phyloP scores from a whole-genome alignment of 2,888 invertebrate species.

The Cyclophora punctaria region DNA sequence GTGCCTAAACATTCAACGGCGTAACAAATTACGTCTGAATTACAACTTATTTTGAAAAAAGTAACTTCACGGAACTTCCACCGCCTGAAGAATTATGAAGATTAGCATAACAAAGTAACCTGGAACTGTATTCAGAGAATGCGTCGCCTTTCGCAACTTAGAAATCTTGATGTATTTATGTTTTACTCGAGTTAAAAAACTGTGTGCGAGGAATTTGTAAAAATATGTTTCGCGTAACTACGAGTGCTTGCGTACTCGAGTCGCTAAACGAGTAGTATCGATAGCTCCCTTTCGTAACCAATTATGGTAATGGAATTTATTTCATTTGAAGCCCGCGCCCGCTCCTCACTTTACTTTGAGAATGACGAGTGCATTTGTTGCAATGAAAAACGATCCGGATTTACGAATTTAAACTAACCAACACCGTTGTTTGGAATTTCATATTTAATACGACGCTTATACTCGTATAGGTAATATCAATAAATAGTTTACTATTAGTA shows the following conservation, averaged over 20 bases:
- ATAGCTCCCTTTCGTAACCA: slow-evolving; percentile 47
- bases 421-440: too few species aligned
- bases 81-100: slow-evolving; percentile 70
- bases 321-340: slow-evolving; percentile 44
- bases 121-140: slow-evolving; percentile 61
- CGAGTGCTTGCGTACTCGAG: neutral
- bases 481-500: too few species aligned
- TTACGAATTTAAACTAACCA: neutral
- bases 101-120: slow-evolving; percentile 74
- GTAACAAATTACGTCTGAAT: slow-evolving; percentile 66
- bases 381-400: neutral
- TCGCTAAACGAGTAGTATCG: slow-evolving; percentile 23
- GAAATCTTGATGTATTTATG: slow-evolving; percentile 40
- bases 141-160: slow-evolving; percentile 52
- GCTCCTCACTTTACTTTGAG: slow-evolving; percentile 15
- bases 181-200: slow-evolving; percentile 17
- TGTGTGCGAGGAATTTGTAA: neutral
- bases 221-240: neutral
- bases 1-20: slow-evolving; percentile 43
- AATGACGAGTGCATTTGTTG: slow-evolving; percentile 19
- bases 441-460: too few species aligned
- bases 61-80: slow-evolving; percentile 58
- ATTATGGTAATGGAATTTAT: slow-evolving; percentile 69
- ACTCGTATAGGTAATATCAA: too few species aligned
- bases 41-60: slow-evolving; percentile 70